Evolutionary conservation across 2,113 vertebrate genomes (phyloP).

Genomic region (Trichomycterus rosablanca): DNA sequence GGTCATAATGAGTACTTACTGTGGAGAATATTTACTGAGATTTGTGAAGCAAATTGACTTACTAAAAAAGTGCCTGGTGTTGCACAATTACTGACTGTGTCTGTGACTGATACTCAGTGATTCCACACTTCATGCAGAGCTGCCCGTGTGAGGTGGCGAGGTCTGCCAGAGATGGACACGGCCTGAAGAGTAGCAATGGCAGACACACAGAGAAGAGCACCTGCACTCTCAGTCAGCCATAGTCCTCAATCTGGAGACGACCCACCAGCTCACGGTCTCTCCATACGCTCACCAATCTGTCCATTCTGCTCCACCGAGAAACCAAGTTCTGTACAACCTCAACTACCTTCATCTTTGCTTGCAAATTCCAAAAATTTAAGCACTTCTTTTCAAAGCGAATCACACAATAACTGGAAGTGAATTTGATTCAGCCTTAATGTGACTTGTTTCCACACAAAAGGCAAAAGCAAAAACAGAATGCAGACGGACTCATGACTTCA

Average conservation of each 20-base stretch:
- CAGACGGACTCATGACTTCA: too few species aligned
- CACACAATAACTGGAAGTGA: not conserved
- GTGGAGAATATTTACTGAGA: too few species aligned
- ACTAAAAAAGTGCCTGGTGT: too few species aligned
- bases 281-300: slow-evolving; percentile 35
- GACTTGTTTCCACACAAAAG: not conserved
- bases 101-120: too few species aligned
- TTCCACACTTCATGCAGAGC: slow-evolving; percentile 1
- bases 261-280: slow-evolving; percentile 2
- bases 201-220: slow-evolving; percentile 26
- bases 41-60: too few species aligned
- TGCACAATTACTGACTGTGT: too few species aligned
- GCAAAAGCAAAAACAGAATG: not conserved
- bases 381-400: not conserved
- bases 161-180: slow-evolving; percentile 18
- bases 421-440: slow-evolving; percentile 7
- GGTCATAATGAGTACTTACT: too few species aligned
- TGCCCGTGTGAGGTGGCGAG: not conserved
- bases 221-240: slow-evolving; percentile 25
- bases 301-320: slow-evolving; percentile 4
- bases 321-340: not conserved
- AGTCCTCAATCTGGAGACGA: slow-evolving; percentile 19
- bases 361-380: too few species aligned
- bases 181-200: not conserved
- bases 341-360: too few species aligned